A percentile compares a stretch with the other conserved stretches of the same genome.
These are phyloP conservation scores for Phalacrocorax brasilianus DNA, from an alignment of 2,113 vertebrate genomes.

Conservation along the genomic window DNA sequence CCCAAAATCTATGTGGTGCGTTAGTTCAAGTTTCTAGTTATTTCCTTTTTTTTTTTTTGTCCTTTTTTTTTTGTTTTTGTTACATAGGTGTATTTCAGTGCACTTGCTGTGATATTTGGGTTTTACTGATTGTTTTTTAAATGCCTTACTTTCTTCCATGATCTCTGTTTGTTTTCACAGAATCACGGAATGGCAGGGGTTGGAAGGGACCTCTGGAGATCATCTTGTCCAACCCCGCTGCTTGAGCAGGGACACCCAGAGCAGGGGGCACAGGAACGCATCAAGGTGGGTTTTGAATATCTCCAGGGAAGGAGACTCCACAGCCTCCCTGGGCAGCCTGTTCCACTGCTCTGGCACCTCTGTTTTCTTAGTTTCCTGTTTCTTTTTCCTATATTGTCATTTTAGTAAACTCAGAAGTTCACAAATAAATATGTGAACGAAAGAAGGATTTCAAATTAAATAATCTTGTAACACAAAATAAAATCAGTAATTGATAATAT, in stretches of 20 bases:
- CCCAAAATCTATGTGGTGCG: background rate
- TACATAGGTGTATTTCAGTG: background rate
- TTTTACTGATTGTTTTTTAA: background rate
- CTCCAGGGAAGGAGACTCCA: too few species aligned
- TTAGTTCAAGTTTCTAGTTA: background rate
- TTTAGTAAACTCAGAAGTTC: background rate
- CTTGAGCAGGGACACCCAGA: too few species aligned
- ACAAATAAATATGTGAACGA: background rate
- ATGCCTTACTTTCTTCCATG: background rate
- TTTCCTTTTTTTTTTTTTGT: background rate
- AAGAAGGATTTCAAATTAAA: background rate
- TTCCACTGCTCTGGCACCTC: too few species aligned
- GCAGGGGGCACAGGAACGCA: too few species aligned
- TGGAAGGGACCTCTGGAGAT: too few species aligned
- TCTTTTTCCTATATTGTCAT: background rate
- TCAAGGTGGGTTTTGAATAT: too few species aligned
- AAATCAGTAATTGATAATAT: background rate
- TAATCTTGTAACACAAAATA: background rate
- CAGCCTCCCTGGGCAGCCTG: too few species aligned
- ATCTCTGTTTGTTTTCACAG: background rate
- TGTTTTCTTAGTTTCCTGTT: background rate
- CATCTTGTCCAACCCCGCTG: too few species aligned
- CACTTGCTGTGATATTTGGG: background rate
- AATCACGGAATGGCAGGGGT: too few species aligned
- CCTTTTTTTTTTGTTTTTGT: background rate